Evolutionary conservation across 2,888 invertebrate species (phyloP), one percentile per base, ranked within the genome.

Genomic region (Amphipoea lucens): DNA sequence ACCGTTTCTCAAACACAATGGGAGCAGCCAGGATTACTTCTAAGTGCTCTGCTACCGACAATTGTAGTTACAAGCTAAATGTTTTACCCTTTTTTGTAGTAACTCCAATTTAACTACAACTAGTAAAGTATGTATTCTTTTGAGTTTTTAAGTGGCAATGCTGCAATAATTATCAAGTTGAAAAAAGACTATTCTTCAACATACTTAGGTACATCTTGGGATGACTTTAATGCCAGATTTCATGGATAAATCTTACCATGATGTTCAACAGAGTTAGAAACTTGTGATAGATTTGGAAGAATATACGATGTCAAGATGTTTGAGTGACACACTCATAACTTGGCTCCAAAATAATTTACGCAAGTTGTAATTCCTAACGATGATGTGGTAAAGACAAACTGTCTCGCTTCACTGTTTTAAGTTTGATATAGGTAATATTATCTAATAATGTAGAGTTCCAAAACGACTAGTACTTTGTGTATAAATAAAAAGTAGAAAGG

Each of bases 1-100:
- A 92, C 93, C 83, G 91, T 92, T 92, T 90, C 87, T 82, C 78
- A 84, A 90, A 93, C 92, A 95, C 94, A 95, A 95, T 93, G 87
- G 86, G 81, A 67, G 76, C 80, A 83, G 79, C 67, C 83, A 87
- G 91, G 92, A 93, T 94, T 93, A 93, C 83, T 85, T 86, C 85
- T 74, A 83, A 87, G 87, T 90, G 89, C 88, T 79, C 68, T 82
- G 92, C 93, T 93, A 93, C 92, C 89, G 90, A 89, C 89, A 84
- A 88, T 87, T 89, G 88, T 86, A 83, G 87, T 88, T 84, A 82
- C 74, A 78, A 82, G 60, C 45, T 72, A 77, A 83, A 79, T 72
- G 68, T 79, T 82, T 76, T 51, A 76, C 54, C 45, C 71, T 73
- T 86, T 86, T 87, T 81, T 87, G 81, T 83, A 45, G 20, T 48